Percentiles rank a stretch among this genome's conserved stretches.
Evolutionary conservation across 2,888 invertebrate genomes (phyloP).

Genomic region (Aplocera efformata): DNA sequence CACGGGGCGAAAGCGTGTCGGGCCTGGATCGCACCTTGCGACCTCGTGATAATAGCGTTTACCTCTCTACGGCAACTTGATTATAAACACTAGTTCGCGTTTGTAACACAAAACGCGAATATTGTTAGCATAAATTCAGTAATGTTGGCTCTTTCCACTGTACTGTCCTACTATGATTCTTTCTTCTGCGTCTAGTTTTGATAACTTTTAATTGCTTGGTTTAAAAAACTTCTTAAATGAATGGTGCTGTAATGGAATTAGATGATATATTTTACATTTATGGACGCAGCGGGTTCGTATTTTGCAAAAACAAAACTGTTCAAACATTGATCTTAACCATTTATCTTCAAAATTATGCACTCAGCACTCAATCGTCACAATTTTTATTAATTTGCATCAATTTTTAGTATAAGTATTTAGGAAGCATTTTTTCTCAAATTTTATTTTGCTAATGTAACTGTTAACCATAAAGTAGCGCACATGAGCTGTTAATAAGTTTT

Average conservation of each 20-base stretch:
- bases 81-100: too few species aligned
- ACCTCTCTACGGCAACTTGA: constrained; percentile 1
- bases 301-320: constrained; percentile 7
- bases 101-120: too few species aligned
- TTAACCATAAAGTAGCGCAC: constrained; percentile 11
- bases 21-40: constrained; percentile 25
- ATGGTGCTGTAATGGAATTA: constrained; percentile 67
- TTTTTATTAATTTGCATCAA: neutral
- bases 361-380: constrained; percentile 5
- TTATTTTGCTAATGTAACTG: constrained; percentile 1
- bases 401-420: too few species aligned
- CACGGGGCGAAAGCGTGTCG: constrained; percentile 39
- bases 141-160: neutral
- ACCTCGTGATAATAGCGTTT: constrained; percentile 4
- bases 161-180: neutral
- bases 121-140: too few species aligned
- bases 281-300: constrained; percentile 71
- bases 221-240: constrained; percentile 27
- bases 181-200: neutral
- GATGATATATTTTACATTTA: constrained; percentile 64
- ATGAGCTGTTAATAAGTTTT: constrained; percentile 24
- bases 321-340: constrained; percentile 29
- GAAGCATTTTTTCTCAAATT: neutral
- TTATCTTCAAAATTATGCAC: constrained; percentile 13
- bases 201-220: constrained; percentile 1